A percentile compares a stretch with the other conserved stretches of the same genome.
Conservation (phyloP, 2,797 vertebrate species). For the Columba guinea region DNA sequence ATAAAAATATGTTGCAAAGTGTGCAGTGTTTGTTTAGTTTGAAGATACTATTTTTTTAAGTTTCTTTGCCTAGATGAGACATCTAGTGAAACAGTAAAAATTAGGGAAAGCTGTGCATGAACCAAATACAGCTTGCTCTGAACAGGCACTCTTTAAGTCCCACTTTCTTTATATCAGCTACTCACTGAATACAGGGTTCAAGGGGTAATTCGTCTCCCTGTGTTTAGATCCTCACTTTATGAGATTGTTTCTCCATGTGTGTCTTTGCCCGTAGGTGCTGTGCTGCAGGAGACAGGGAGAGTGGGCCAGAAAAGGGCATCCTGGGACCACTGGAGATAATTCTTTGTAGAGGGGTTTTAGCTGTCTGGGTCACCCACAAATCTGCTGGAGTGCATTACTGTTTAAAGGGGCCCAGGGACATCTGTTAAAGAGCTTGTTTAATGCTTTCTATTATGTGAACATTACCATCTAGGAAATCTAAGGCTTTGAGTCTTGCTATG, state of each 20-base stretch:
- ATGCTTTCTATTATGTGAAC: background rate
- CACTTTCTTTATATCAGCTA: background rate
- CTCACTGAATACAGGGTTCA: background rate
- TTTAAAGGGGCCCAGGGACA: background rate
- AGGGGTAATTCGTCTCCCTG: background rate
- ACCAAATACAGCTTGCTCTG: background rate
- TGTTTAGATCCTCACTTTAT: background rate
- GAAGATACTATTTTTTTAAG: background rate
- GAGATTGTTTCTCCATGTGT: background rate
- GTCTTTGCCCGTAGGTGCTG: background rate
- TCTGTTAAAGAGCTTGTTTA: background rate
- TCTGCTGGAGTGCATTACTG: background rate
- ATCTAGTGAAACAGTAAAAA: background rate
- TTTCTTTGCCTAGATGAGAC: background rate
- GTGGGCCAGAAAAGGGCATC: background rate
- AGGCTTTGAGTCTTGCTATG: background rate
- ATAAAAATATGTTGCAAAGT: background rate
- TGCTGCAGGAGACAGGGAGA: background rate
- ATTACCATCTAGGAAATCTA: background rate
- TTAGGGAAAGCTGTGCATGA: background rate
- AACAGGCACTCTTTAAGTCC: background rate
- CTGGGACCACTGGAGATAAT: background rate
- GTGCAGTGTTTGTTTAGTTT: background rate
- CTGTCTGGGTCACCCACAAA: background rate
- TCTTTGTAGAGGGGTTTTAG: background rate